phyloP scores from a whole-genome alignment of 2,888 invertebrate species.

The Iselma pallidipennis region DNA sequence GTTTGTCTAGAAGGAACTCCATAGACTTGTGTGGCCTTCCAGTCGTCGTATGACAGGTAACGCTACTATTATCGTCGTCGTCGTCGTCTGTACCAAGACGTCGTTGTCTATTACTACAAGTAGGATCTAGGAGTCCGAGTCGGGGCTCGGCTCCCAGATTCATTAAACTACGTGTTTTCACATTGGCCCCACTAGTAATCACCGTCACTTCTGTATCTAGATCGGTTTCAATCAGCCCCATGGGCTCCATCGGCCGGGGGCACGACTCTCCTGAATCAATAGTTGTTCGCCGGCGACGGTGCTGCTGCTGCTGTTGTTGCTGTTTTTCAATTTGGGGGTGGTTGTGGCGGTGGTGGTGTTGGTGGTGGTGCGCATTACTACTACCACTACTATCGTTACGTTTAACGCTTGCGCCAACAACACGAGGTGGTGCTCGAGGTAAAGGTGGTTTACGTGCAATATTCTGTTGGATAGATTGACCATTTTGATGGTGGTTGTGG shows the following conservation, averaged over 20 bases:
- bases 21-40: slow-evolving; percentile 81
- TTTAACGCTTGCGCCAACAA: slow-evolving; percentile 59
- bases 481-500: slow-evolving; percentile 14
- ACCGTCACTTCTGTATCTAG: slow-evolving; percentile 76
- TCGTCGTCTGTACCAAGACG: slow-evolving; percentile 53
- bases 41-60: slow-evolving; percentile 49
- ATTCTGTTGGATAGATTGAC: slow-evolving; percentile 8
- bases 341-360: slow-evolving; percentile 27
- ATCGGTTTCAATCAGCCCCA: slow-evolving; percentile 89
- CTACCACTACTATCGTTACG: slow-evolving; percentile 20
- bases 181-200: slow-evolving; percentile 54
- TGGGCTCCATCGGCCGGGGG: slow-evolving; percentile 62
- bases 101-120: background rate
- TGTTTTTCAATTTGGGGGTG: slow-evolving; percentile 16
- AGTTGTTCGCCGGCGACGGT: slow-evolving; percentile 44
- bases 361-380: slow-evolving; percentile 13
- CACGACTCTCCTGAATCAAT: slow-evolving; percentile 53
- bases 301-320: slow-evolving; percentile 33
- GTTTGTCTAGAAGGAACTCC: slow-evolving; percentile 94
- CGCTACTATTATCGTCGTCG: slow-evolving; percentile 58
- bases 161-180: slow-evolving; percentile 69
- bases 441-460: slow-evolving; percentile 58
- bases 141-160: slow-evolving; percentile 61
- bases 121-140: slow-evolving; percentile 54
- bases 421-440: slow-evolving; percentile 59